Percentiles rank a stretch among this genome's conserved stretches.
phyloP scores from a whole-genome alignment of 2,113 vertebrate species.

The Trematomus loennbergii region DNA sequence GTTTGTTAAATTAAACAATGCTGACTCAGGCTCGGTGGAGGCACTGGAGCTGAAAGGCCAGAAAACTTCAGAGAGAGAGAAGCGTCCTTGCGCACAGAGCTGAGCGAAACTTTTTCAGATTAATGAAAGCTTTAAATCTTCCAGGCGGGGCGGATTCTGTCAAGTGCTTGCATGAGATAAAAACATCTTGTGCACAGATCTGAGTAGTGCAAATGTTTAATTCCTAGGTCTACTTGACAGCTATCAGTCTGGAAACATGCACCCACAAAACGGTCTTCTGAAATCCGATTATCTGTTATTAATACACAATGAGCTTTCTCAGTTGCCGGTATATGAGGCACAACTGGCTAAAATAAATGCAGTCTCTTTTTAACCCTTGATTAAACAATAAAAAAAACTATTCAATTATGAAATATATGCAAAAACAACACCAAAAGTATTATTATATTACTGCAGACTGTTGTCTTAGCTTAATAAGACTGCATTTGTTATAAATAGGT shows the following conservation, averaged over 20 bases:
- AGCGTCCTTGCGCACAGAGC: background rate
- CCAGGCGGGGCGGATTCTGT: constrained; percentile 2
- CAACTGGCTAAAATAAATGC: too few relatives aligned
- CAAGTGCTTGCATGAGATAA: constrained; percentile 13
- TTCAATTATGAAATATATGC: too few relatives aligned
- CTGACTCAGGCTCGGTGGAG: constrained; percentile 4
- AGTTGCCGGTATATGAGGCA: too few relatives aligned
- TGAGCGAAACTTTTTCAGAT: constrained; percentile 4
- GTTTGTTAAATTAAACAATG: background rate
- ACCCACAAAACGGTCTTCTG: background rate
- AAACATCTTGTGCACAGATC: constrained; percentile 2
- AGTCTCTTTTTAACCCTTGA: too few relatives aligned
- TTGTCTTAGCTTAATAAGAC: background rate
- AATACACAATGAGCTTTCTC: too few relatives aligned
- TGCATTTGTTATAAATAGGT: background rate
- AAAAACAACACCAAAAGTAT: background rate
- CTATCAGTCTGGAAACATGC: background rate
- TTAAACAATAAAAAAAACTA: too few relatives aligned
- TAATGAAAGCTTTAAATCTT: constrained; percentile 27
- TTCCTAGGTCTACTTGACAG: background rate
- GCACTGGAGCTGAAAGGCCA: constrained; percentile 15
- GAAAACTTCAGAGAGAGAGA: background rate
- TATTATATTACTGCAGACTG: background rate
- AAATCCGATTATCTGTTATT: background rate
- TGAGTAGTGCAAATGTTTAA: constrained; percentile 9